These are phyloP conservation scores for Clarias platycephalus DNA, from an alignment of 2,797 vertebrate species.

Conservation along the genomic window DNA sequence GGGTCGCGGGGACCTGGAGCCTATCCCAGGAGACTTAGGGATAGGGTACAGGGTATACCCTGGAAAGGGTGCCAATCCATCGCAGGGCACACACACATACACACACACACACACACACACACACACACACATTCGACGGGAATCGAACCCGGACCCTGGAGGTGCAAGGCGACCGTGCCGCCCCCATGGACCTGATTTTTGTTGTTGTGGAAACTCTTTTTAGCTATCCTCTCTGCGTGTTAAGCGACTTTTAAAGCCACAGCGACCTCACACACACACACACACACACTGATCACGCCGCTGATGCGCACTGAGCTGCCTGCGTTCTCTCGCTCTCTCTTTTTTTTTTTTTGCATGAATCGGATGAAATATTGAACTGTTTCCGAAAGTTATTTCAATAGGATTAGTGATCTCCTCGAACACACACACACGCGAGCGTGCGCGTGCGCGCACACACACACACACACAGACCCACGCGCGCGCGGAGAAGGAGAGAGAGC, in stretches of 20 bases:
- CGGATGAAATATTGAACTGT: slow-evolving; percentile 13
- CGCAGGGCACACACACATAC: too few relatives aligned
- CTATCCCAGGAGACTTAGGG: too few relatives aligned
- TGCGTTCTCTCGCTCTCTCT: neutral
- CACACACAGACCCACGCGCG: neutral
- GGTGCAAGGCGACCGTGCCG: too few relatives aligned
- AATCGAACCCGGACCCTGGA: too few relatives aligned
- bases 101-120: too few relatives aligned
- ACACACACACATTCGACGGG: too few relatives aligned
- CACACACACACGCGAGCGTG: neutral
- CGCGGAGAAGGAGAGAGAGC: slow-evolving; percentile 61
- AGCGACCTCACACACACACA: slow-evolving; percentile 57
- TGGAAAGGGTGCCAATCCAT: too few relatives aligned
- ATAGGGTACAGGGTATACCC: too few relatives aligned
- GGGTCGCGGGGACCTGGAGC: too few relatives aligned
- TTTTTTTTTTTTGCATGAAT: neutral
- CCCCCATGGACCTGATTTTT: slow-evolving; percentile 47
- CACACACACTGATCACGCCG: neutral
- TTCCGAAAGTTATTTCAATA: slow-evolving; percentile 11
- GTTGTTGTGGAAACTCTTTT: slow-evolving; percentile 68
- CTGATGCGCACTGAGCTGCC: neutral
- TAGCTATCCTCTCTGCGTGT: neutral
- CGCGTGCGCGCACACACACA: neutral
- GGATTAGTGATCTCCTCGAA: neutral
- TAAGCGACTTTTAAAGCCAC: slow-evolving; percentile 76